Base-by-base conservation (phyloP, 2,797 vertebrate genomes). In the Arctocebus calabarensis region DNA sequence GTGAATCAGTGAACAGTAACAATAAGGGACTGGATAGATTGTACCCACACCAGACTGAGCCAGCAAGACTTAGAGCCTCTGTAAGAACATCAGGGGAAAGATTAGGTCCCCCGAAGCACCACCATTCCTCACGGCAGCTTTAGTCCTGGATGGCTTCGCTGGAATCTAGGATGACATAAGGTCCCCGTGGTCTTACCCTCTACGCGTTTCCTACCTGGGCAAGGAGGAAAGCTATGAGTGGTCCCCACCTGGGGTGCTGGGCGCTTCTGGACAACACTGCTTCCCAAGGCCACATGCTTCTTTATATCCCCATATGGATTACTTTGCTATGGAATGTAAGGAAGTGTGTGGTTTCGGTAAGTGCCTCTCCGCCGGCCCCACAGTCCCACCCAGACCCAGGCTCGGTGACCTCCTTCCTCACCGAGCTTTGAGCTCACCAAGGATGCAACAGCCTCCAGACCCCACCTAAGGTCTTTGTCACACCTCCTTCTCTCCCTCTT, bases 241-340 rank as follows among this genome's bases (percentile, higher is more conserved):
- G 34, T 90, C 90, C 12, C 5, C 0, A 0, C 43, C 78, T 64
- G 77, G 96, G 78, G 40, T 70, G 4, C 81, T 11, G 55, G 0
- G 2, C 32, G 4, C 88, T 29, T 70, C 61, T 0, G 13, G 71
- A 94, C 2, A 2, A 55, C 4, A 1, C 87, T 97, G 97, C 98
- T 98, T 98, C 93, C 66, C 97, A 98, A 98, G 99, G 99, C 97
- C 97, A 99, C 99, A 99, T 99, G 99, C 99, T 99, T 99, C 99
- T 99, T 99, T 99, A 99, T 99, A 99, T 99, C 98, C 99, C 99
- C 99, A 99, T 99, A 99, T 98, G 99, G 99, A 99, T 99, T 98
- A 99, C 98, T 97, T 98, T 98, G 98, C 99, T 99, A 99, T 99
- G 99, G 99, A 99, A 99, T 99, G 99, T 99, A 99, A 99, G 99